Conservation (phyloP, 2,113 vertebrate genomes). For the Boleophthalmus pectinirostris region DNA sequence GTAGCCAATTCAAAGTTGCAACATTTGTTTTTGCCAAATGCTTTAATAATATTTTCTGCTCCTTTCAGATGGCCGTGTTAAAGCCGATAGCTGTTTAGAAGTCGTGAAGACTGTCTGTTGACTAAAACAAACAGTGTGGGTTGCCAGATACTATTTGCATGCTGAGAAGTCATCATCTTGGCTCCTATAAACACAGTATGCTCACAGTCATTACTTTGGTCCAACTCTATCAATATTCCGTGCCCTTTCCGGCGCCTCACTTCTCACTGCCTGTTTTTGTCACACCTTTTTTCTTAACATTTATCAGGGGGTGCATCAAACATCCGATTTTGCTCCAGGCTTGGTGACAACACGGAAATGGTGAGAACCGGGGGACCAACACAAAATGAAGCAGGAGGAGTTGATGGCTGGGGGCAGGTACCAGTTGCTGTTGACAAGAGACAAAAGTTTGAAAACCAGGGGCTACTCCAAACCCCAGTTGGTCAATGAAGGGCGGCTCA, state of each 20-base stretch:
- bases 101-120: slow-evolving; percentile 24
- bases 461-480: slow-evolving; percentile 84
- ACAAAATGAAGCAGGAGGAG: slow-evolving; percentile 30
- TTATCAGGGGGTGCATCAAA: slow-evolving; percentile 15
- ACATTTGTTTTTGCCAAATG: slow-evolving; percentile 13
- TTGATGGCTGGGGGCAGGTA: slow-evolving; percentile 53
- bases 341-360: slow-evolving; percentile 41
- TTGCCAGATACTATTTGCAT: slow-evolving; percentile 39
- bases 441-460: slow-evolving; percentile 92
- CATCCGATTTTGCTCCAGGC: slow-evolving; percentile 59
- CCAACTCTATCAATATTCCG: slow-evolving; percentile 30
- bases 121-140: slow-evolving; percentile 26
- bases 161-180: slow-evolving; percentile 36
- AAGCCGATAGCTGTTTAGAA: slow-evolving; percentile 21
- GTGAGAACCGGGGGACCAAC: slow-evolving; percentile 37
- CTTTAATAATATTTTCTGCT: slow-evolving; percentile 25
- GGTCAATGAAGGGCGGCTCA: slow-evolving; percentile 83
- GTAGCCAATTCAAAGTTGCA: neutral
- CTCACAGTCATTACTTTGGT: slow-evolving; percentile 30
- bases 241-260: slow-evolving; percentile 13
- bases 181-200: slow-evolving; percentile 28
- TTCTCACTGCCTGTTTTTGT: slow-evolving; percentile 30
- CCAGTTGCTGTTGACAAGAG: slow-evolving; percentile 85
- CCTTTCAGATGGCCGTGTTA: slow-evolving; percentile 18
- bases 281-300: slow-evolving; percentile 21